Evolutionary conservation across 30 jellyfish, hydroid and myxozoan species (phyloP).

Genomic region (Haliclystus octoradiatus): DNA sequence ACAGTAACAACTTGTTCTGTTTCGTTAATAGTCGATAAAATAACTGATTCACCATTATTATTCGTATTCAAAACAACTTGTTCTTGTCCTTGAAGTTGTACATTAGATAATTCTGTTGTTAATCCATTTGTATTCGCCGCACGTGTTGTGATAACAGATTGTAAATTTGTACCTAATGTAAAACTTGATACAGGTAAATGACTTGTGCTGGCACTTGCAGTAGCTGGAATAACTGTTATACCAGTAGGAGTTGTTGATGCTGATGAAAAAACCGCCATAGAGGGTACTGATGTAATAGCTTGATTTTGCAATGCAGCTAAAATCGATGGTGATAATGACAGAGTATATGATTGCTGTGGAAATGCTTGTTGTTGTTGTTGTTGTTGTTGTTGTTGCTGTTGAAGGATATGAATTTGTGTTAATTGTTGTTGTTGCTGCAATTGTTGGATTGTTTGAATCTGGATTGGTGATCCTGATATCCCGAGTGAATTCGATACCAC

Average conservation of each 20-base stretch:
- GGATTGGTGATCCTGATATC: neutral
- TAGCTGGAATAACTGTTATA: neutral
- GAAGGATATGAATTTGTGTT: slow-evolving; percentile 41
- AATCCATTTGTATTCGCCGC: neutral
- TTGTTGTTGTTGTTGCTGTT: slow-evolving; percentile 66
- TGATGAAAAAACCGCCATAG: neutral
- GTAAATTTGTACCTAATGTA: neutral
- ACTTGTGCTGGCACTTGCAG: neutral
- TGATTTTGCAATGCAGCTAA: neutral
- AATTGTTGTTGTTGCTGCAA: slow-evolving; percentile 47
- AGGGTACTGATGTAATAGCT: neutral
- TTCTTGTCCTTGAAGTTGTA: neutral
- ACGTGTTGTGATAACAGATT: neutral
- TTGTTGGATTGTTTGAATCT: slow-evolving; percentile 12
- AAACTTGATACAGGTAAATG: neutral
- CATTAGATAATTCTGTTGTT: neutral
- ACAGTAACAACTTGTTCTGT: neutral
- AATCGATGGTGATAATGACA: neutral
- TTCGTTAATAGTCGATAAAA: neutral
- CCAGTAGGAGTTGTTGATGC: neutral
- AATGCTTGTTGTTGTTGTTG: slow-evolving; percentile 15
- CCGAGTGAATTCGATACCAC: neutral
- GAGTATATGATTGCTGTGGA: neutral
- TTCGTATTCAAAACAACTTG: neutral
- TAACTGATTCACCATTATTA: neutral